A percentile compares a stretch with the other conserved stretches of the same genome.
phyloP scores from a whole-genome alignment of 2,797 vertebrate species.

The Cirrhinus molitorella region DNA sequence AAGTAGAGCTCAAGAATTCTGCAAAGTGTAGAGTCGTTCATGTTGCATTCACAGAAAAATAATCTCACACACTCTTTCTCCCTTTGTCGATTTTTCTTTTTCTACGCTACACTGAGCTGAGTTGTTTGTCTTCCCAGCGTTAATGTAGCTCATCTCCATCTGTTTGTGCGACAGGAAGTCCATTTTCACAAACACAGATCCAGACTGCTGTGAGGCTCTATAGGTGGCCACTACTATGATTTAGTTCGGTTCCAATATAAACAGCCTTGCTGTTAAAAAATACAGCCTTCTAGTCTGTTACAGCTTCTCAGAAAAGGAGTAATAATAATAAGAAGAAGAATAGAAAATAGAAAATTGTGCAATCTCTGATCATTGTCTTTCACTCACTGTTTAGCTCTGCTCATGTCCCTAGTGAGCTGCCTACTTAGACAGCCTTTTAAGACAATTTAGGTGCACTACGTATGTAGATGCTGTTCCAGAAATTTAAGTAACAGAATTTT shows the following conservation, averaged over 20 bases:
- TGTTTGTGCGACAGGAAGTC: slow-evolving; percentile 46
- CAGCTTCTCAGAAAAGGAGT: not conserved
- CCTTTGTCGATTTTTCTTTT: not conserved
- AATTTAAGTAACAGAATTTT: not conserved
- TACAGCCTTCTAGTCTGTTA: not conserved
- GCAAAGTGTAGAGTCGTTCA: slow-evolving; percentile 27
- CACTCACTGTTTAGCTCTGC: not conserved
- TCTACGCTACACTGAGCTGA: slow-evolving; percentile 32
- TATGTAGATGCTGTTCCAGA: not conserved
- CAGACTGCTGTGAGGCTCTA: not conserved
- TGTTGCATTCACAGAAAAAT: slow-evolving; percentile 4
- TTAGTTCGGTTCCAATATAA: not conserved
- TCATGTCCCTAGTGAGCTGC: not conserved
- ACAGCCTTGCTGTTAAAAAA: not conserved
- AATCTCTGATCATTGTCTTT: not conserved
- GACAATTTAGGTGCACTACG: not conserved
- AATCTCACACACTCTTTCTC: slow-evolving; percentile 23
- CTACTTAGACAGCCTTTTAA: not conserved
- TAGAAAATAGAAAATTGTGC: not conserved
- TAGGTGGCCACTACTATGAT: not conserved
- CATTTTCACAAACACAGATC: slow-evolving; percentile 30
- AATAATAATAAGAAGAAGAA: not conserved
- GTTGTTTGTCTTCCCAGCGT: slow-evolving; percentile 56
- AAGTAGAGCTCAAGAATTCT: slow-evolving; percentile 24
- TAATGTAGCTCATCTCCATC: slow-evolving; percentile 66